A percentile compares a stretch with the other conserved stretches of the same genome.
Conservation (phyloP, 2,888 invertebrate species). For the Boloria euphrosyne region DNA sequence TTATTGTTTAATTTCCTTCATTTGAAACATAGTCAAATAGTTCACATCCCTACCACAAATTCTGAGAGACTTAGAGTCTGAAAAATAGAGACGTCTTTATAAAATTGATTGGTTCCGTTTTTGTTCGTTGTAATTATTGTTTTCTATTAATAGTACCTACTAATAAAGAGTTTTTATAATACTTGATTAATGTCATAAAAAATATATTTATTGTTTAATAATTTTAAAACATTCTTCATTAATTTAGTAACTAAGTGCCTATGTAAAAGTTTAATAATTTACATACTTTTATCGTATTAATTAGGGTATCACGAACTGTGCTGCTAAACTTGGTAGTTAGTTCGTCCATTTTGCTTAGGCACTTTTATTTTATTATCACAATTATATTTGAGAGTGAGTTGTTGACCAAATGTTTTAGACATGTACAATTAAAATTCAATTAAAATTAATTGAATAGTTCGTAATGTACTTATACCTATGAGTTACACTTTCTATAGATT, state of each 20-base stretch:
- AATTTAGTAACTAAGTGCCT: background rate
- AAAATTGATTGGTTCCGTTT: too few species aligned
- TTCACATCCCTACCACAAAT: too few species aligned
- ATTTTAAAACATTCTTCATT: background rate
- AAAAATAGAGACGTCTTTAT: too few species aligned
- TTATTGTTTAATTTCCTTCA: too few species aligned
- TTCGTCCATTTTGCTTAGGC: conserved; percentile 1
- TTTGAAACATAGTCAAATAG: too few species aligned
- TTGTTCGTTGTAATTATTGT: too few species aligned
- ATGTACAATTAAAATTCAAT: conserved; percentile 24
- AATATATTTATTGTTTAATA: background rate
- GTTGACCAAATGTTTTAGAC: conserved; percentile 25
- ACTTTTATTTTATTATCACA: too few species aligned
- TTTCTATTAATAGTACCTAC: too few species aligned
- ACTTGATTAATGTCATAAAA: too few species aligned
- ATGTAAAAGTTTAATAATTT: conserved; percentile 21
- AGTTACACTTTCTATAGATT: too few species aligned
- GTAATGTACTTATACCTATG: background rate
- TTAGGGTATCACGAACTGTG: conserved; percentile 25
- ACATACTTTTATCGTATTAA: conserved; percentile 28
- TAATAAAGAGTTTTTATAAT: too few species aligned
- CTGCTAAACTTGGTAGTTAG: background rate
- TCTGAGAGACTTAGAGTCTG: too few species aligned
- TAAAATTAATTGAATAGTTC: conserved; percentile 5
- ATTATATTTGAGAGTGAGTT: conserved; percentile 12